Conservation (phyloP, 2,113 vertebrate species). For the Papio anubis region DNA sequence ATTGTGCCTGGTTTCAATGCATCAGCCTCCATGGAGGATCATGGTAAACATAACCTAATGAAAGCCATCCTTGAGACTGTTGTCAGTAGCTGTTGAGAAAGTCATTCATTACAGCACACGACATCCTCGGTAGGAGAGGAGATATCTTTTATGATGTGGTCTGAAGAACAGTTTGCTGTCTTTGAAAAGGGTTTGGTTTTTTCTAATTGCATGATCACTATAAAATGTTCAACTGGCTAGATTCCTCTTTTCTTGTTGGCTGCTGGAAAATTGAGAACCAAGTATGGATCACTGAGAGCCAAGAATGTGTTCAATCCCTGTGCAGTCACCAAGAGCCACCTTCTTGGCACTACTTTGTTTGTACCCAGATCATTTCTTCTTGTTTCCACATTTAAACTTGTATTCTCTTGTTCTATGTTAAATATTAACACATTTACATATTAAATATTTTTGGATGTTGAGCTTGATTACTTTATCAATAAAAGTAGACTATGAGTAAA, state of each 20-base stretch:
- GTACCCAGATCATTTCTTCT: not conserved
- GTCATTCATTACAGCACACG: not conserved
- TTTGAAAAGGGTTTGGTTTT: not conserved
- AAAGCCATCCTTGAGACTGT: not conserved
- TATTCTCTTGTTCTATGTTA: not conserved
- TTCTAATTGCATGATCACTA: not conserved
- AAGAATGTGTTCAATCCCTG: not conserved
- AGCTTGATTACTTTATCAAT: not conserved
- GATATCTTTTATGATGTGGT: not conserved
- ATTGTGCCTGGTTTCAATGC: not conserved
- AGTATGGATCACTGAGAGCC: no score
- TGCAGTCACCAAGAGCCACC: not conserved
- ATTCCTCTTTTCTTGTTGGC: not conserved
- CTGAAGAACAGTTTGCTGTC: not conserved
- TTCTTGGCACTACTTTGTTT: not conserved
- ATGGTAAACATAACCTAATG: not conserved
- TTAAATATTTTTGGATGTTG: not conserved
- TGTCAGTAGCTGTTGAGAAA: not conserved
- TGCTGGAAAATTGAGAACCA: not conserved
- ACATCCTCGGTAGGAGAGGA: not conserved
- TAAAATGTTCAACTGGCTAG: not conserved
- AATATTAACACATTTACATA: not conserved
- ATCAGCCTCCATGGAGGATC: not conserved
- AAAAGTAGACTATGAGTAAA: constrained; percentile 4
- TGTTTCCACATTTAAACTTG: not conserved